Conservation (phyloP, 2,113 vertebrate genomes). For the Cepphus grylle region DNA sequence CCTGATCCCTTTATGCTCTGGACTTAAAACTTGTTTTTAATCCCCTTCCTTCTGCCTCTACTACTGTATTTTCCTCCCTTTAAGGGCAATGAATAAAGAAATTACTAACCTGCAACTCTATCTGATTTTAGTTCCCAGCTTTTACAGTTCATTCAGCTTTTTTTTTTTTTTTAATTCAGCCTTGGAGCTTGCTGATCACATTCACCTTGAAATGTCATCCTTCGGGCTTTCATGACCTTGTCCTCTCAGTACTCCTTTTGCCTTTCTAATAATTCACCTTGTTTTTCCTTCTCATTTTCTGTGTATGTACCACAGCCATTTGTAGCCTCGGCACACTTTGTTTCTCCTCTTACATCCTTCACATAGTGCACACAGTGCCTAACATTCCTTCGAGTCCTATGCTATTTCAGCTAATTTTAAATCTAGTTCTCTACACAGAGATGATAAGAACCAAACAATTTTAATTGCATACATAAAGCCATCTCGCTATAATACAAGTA, state of each 20-base stretch:
- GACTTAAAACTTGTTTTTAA: not conserved
- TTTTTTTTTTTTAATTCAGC: not conserved
- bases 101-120: not conserved
- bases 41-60: not conserved
- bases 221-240: slow-evolving; percentile 1
- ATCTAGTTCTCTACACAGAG: not conserved
- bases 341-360: not conserved
- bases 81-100: not conserved
- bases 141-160: not conserved
- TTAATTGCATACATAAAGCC: not conserved
- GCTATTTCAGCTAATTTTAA: not conserved
- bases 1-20: not conserved
- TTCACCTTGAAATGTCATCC: slow-evolving; percentile 16
- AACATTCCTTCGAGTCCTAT: not conserved
- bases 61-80: not conserved
- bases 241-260: not conserved
- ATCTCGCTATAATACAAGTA: not conserved
- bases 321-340: not conserved
- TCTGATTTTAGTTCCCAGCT: not conserved
- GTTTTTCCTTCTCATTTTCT: not conserved
- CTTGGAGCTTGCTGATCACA: not conserved
- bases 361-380: not conserved
- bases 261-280: not conserved
- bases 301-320: not conserved
- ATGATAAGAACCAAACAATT: not conserved